Evolutionary conservation across 2,113 vertebrate genomes (phyloP).

Genomic region (Camelus bactrianus): DNA sequence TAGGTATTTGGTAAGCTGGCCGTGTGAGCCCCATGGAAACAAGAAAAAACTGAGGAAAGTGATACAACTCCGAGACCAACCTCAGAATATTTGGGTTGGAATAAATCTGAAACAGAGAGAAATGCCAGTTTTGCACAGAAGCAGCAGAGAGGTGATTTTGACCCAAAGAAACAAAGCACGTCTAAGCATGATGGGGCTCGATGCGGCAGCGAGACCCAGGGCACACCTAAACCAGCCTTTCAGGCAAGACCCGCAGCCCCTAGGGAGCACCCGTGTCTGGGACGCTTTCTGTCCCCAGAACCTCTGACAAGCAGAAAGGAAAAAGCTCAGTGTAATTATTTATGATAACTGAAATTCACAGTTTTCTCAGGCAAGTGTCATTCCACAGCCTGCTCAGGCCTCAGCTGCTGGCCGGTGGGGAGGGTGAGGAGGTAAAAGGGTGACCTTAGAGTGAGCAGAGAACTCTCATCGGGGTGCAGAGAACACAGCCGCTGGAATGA

Average conservation of each 20-base stretch:
- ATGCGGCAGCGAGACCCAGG: not conserved
- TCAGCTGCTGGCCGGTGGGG: not conserved
- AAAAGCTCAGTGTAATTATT: not conserved
- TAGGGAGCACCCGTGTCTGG: not conserved
- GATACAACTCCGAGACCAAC: not conserved
- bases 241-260: not conserved
- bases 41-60: not conserved
- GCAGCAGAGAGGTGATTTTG: not conserved
- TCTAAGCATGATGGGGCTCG: not conserved
- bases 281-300: not conserved
- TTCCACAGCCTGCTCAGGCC: not conserved
- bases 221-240: not conserved
- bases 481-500: not conserved
- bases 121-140: not conserved
- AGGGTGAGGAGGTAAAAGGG: not conserved
- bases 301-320: not conserved
- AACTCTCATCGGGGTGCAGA: not conserved
- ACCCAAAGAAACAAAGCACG: not conserved
- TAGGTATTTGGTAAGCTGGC: conserved; percentile 4
- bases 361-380: not conserved
- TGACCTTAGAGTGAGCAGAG: not conserved
- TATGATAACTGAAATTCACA: not conserved
- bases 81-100: accelerated
- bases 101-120: not conserved
- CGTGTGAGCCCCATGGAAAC: not conserved